Conservation (phyloP, 1,140 invertebrate species). For the Anastrepha obliqua region DNA sequence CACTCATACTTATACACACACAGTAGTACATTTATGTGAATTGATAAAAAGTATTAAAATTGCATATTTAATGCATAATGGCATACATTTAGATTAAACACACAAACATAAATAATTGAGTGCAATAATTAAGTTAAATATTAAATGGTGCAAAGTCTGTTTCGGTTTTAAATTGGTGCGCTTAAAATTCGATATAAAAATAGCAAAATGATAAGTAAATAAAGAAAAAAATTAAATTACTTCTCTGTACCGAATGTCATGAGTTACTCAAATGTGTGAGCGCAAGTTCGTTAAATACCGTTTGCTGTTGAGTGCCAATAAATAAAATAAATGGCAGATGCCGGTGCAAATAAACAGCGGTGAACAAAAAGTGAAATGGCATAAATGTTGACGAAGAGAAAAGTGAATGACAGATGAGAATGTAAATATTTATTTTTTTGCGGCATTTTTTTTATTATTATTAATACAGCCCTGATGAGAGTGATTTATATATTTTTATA, state of each 20-base stretch:
- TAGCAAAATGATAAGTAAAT: conserved; percentile 34
- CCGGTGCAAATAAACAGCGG: conserved; percentile 22
- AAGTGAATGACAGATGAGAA: conserved; percentile 61
- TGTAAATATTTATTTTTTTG: conserved; percentile 45
- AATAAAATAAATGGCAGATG: conserved; percentile 42
- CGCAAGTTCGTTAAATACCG: neutral
- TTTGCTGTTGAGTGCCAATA: conserved; percentile 21
- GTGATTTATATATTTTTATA: neutral
- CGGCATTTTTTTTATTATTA: neutral
- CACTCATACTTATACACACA: neutral
- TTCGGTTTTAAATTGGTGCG: conserved; percentile 74
- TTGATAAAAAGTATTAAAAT: neutral
- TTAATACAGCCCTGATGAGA: neutral
- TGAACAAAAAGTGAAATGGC: conserved; percentile 56
- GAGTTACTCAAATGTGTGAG: neutral
- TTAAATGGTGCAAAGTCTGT: conserved; percentile 71
- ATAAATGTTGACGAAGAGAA: conserved; percentile 61
- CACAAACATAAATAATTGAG: conserved; percentile 24
- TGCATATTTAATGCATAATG: neutral
- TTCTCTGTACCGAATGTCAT: neutral
- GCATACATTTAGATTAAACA: neutral
- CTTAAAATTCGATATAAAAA: conserved; percentile 65
- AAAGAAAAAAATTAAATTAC: neutral
- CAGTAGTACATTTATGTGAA: neutral
- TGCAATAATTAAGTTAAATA: conserved; percentile 45